Base-by-base conservation (phyloP, 2,888 invertebrate species). In the Harpagoxenus sublaevis region DNA sequence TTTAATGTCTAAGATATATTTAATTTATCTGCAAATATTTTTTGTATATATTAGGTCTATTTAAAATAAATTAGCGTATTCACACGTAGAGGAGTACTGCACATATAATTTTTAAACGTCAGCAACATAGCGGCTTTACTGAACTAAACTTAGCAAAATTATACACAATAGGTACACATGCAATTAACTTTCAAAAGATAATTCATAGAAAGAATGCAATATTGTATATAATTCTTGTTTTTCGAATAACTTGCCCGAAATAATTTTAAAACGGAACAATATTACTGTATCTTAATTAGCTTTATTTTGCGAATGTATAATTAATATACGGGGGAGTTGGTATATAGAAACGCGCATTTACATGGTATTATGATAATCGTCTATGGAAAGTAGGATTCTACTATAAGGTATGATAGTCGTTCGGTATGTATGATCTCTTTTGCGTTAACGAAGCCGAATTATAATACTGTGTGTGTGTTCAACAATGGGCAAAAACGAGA, bases 1-100 rank as follows among this genome's bases (percentile, higher is more conserved):
- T 83, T 62, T 48, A 65, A 82, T 42, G 28, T 75, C 18, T 45
- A 63, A 82, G 45, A 70, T 79, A 70, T 68, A 73, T 60, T 60
- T 81, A 68, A 81, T 73, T 81, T 71, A 81, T 71, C 45, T 81
- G 10, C 42, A 48, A 81, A 60, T 60, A 23, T 71, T 12, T 70
- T 70, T 12, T 71, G 73, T 81, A 81, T 73, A 68, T 66, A 77
- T 77, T 53, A 66, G 28, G 45, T 51, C 6, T 51, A 48, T 6
- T 45, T 75, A 9, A 51, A 42, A 77, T 51, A 28, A 77, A 66
- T 66, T 77, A 23, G 28, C 18, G 18, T 63, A n/a, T 51, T 35
- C 23, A 18, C n/a, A 18, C n/a, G 2, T 62, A 75, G 12, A 3
- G 10, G 1, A 31, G 6, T 48, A 71, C 3, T 48, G 55, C 3